phyloP scores from a whole-genome alignment of 30 jellyfish, hydroid and myxozoan genomes.

The Aurelia sp. region DNA sequence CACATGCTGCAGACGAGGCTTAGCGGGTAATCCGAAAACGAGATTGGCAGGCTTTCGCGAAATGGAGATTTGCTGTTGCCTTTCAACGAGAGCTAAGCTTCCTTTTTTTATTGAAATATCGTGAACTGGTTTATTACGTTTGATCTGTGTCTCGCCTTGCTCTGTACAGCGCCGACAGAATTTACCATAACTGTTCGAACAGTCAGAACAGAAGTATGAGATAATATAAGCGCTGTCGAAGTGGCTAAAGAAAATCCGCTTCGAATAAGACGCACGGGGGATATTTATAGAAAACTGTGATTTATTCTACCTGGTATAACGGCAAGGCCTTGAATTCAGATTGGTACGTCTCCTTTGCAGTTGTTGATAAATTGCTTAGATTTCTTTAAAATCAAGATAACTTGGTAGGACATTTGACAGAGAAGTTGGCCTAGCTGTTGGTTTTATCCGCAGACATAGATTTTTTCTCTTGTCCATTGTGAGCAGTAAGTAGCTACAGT shows the following conservation, averaged over 20 bases:
- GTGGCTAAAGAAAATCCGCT: neutral
- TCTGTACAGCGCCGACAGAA: slow-evolving; percentile 12
- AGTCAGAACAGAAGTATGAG: neutral
- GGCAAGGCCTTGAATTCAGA: too few species aligned
- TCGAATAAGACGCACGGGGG: neutral
- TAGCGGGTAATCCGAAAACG: slow-evolving; percentile 42
- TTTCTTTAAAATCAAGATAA: too few species aligned
- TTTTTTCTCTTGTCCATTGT: too few species aligned
- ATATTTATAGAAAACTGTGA: too few species aligned
- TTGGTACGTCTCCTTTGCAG: too few species aligned
- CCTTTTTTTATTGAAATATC: slow-evolving; percentile 1
- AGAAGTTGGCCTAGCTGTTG: too few species aligned
- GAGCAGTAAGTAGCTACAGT: too few species aligned
- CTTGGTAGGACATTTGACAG: too few species aligned
- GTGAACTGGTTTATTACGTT: slow-evolving; percentile 1
- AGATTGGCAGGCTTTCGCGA: slow-evolving; percentile 10
- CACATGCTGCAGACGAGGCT: slow-evolving; percentile 24
- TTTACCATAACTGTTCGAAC: slow-evolving; percentile 8
- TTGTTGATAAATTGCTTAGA: too few species aligned
- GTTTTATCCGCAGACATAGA: too few species aligned
- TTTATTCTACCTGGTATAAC: too few species aligned
- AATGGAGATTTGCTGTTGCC: neutral
- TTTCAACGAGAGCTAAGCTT: slow-evolving; percentile 8
- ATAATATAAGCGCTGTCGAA: neutral
- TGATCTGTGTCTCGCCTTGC: slow-evolving; percentile 36